These are phyloP conservation scores for Timema podura DNA, from an alignment of 2,888 invertebrate genomes.

Conservation along the genomic window DNA sequence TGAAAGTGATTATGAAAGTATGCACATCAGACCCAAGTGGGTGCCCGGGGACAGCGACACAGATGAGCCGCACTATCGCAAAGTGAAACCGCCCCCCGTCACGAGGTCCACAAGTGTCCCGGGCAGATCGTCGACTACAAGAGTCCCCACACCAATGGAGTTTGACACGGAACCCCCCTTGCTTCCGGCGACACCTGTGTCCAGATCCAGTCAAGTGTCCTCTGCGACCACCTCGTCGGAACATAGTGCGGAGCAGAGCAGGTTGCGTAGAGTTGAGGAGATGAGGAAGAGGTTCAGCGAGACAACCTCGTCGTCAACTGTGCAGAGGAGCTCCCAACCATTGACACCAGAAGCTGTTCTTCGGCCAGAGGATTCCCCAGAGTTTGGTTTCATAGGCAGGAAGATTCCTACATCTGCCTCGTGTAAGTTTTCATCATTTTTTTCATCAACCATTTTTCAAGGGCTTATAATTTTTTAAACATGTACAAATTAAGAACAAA, in stretches of 20 bases:
- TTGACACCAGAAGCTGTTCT: conserved; percentile 41
- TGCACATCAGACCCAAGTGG: conserved; percentile 61
- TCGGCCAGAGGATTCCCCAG: conserved; percentile 57
- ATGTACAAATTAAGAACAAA: too few species aligned
- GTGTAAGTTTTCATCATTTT: conserved; percentile 31
- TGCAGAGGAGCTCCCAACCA: conserved; percentile 20
- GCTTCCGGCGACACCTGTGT: conserved; percentile 4
- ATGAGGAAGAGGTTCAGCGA: conserved; percentile 40
- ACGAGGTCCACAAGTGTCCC: conserved; percentile 52
- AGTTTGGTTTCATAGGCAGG: conserved; percentile 53
- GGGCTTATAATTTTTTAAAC: too few species aligned
- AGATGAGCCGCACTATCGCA: conserved; percentile 56
- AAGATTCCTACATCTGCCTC: conserved; percentile 41
- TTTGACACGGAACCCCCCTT: conserved; percentile 53
- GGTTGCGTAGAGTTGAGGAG: conserved; percentile 40
- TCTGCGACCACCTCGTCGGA: conserved; percentile 22
- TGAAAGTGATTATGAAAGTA: conserved; percentile 61
- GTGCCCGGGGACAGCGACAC: conserved; percentile 56
- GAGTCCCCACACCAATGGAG: conserved; percentile 58
- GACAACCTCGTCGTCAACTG: conserved; percentile 29
- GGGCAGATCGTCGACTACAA: conserved; percentile 37
- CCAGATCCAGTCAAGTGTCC: neutral
- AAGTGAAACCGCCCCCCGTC: conserved; percentile 55
- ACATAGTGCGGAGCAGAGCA: conserved; percentile 40
- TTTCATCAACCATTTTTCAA: too few species aligned